These are phyloP conservation scores for Plectrocnemia conspersa DNA, from an alignment of 1,140 invertebrate genomes.

Conservation along the genomic window DNA sequence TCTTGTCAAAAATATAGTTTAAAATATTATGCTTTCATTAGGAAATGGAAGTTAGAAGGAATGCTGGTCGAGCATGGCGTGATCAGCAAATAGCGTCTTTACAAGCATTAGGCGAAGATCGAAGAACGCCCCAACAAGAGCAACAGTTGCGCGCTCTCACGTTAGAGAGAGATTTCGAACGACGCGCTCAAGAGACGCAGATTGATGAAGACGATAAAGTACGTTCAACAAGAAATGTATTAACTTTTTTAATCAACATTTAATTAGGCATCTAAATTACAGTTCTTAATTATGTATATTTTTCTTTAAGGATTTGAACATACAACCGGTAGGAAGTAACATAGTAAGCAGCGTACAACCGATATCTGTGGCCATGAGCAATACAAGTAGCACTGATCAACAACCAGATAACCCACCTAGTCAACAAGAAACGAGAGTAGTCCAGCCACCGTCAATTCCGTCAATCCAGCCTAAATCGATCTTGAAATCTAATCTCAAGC, in stretches of 20 bases:
- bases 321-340: constrained; percentile 27
- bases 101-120: constrained; percentile 54
- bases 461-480: constrained; percentile 48
- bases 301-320: constrained; percentile 18
- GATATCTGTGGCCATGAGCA: constrained; percentile 24
- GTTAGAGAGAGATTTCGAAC: constrained; percentile 83
- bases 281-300: neutral
- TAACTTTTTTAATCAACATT: neutral
- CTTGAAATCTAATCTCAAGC: constrained; percentile 47
- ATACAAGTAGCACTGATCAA: constrained; percentile 19
- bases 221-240: no score
- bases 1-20: neutral
- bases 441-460: constrained; percentile 37
- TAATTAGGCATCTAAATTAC: neutral
- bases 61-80: constrained; percentile 63
- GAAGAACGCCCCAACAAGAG: constrained; percentile 73
- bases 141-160: constrained; percentile 80
- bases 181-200: constrained; percentile 72
- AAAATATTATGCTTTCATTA: constrained; percentile 36
- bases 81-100: constrained; percentile 82
- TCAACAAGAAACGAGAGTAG: constrained; percentile 35
- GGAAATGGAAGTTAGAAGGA: constrained; percentile 64
- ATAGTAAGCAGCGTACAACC: constrained; percentile 31
- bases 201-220: constrained; percentile 75
- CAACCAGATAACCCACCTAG: constrained; percentile 26